Conservation (phyloP, 2,888 invertebrate genomes). For the Agonopterix alstromeriana region DNA sequence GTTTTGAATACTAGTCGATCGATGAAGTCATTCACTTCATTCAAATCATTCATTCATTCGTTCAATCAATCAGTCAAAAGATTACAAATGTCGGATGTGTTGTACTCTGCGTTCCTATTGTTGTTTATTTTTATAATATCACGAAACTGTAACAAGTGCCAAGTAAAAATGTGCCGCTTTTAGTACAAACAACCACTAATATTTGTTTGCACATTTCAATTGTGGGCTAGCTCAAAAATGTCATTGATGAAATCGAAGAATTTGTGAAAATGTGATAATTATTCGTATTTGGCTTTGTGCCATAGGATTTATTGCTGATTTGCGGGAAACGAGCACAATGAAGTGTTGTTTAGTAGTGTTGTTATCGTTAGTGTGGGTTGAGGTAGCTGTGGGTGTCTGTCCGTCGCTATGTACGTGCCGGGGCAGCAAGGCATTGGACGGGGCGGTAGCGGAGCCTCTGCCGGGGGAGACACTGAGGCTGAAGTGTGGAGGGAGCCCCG, state of each 20-base stretch:
- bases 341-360: slow-evolving; percentile 41
- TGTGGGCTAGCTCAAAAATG: slow-evolving; percentile 17
- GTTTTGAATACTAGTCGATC: no score
- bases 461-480: slow-evolving; percentile 78
- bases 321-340: slow-evolving; percentile 53
- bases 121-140: slow-evolving; percentile 59
- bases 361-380: slow-evolving; percentile 36
- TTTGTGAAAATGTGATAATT: slow-evolving; percentile 69
- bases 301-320: slow-evolving; percentile 57
- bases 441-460: slow-evolving; percentile 65
- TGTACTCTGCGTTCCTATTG: slow-evolving; percentile 47
- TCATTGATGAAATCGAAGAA: slow-evolving; percentile 42
- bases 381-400: slow-evolving; percentile 43
- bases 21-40: no score
- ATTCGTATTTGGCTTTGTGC: slow-evolving; percentile 68
- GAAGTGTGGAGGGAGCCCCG: slow-evolving; percentile 78
- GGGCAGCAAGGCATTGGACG: slow-evolving; percentile 74
- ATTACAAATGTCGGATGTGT: slow-evolving; percentile 55
- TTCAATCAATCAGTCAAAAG: slow-evolving; percentile 27
- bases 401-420: slow-evolving; percentile 74
- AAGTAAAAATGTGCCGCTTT: slow-evolving; percentile 25
- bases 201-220: slow-evolving; percentile 13
- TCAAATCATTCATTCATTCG: no score
- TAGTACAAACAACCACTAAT: slow-evolving; percentile 17
- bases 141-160: slow-evolving; percentile 22